Evolutionary conservation across 2,797 vertebrate species (phyloP).

Genomic region (Rhabdomys pumilio): DNA sequence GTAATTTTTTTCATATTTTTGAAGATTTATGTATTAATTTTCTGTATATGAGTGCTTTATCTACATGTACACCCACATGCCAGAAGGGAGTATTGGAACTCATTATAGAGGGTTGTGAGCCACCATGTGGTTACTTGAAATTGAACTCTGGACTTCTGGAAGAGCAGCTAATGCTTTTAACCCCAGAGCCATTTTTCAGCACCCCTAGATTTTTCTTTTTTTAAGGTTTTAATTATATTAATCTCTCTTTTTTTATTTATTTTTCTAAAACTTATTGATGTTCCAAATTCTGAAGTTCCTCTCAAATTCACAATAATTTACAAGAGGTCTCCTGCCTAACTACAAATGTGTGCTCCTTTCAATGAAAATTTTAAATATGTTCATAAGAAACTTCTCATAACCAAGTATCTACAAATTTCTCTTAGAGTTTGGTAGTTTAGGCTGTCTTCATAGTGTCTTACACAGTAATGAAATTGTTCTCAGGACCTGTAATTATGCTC

Average conservation of each 20-base stretch:
- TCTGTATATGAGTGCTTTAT: background rate
- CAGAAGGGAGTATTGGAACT: background rate
- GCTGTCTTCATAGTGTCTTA: background rate
- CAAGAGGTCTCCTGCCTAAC: background rate
- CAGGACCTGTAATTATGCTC: background rate
- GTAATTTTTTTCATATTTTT: background rate
- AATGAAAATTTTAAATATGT: background rate
- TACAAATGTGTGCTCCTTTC: background rate
- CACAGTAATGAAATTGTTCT: background rate
- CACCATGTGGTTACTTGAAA: background rate
- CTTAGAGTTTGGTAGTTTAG: background rate
- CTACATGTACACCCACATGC: background rate
- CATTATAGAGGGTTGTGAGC: background rate
- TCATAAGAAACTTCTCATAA: background rate
- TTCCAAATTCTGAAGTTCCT: background rate
- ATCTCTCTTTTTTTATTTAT: background rate
- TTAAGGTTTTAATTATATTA: background rate
- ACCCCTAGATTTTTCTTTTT: background rate
- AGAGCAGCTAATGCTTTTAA: background rate
- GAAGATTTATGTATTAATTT: background rate
- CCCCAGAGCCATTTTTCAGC: background rate
- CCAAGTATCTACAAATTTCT: background rate
- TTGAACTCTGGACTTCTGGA: background rate
- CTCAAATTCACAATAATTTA: background rate
- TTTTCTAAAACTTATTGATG: background rate